Percentiles rank a stretch among this genome's conserved stretches.
phyloP scores from a whole-genome alignment of 2,113 vertebrate species.

The Bufo bufo region DNA sequence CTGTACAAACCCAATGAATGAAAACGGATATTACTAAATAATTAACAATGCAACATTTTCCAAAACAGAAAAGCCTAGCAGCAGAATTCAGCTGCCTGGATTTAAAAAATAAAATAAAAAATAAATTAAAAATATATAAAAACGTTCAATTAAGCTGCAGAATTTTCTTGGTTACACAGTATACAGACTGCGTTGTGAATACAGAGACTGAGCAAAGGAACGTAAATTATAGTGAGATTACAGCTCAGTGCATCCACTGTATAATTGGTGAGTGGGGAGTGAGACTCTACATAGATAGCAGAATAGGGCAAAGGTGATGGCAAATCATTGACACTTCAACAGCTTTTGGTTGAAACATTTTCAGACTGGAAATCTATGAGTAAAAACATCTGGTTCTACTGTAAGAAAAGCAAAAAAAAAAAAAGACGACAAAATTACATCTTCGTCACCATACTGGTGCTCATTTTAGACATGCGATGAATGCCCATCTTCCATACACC shows the following conservation, averaged over 20 bases:
- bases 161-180: not conserved
- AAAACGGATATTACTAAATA: not conserved
- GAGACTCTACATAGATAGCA: conserved; percentile 4
- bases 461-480: not conserved
- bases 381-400: not conserved
- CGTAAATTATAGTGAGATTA: conserved; percentile 30
- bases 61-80: no score
- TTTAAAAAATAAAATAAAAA: not conserved
- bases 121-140: not conserved
- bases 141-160: not conserved
- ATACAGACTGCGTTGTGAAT: not conserved
- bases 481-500: not conserved
- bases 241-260: conserved; percentile 26
- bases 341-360: conserved; percentile 13
- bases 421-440: not conserved
- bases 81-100: no score
- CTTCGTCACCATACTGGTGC: no score
- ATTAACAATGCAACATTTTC: not conserved
- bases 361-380: not conserved
- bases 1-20: no score
- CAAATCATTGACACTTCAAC: conserved; percentile 36
- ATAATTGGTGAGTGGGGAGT: conserved; percentile 40
- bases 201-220: not conserved
- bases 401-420: not conserved
- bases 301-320: not conserved